A percentile compares a stretch with the other conserved stretches of the same genome.
These are phyloP conservation scores for Platyrinchus mystaceus DNA, from an alignment of 2,797 vertebrate species.

Conservation along the genomic window DNA sequence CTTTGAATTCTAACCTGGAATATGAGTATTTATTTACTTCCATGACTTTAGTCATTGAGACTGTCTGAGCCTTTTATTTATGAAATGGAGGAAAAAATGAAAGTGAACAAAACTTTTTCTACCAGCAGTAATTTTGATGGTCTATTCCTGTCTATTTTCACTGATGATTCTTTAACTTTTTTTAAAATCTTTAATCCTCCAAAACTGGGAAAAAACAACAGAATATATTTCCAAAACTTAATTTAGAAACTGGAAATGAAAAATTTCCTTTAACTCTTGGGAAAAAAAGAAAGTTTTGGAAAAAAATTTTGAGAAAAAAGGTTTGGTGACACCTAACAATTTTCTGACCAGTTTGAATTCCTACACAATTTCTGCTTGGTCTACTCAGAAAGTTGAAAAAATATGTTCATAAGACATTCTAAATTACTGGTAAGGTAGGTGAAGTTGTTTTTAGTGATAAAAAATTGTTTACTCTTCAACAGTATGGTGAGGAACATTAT, in stretches of 20 bases:
- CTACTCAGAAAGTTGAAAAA: neutral
- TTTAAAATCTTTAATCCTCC: neutral
- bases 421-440: neutral
- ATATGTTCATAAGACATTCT: neutral
- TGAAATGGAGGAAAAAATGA: neutral
- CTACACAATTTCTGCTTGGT: neutral
- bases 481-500: neutral
- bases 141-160: neutral
- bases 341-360: neutral
- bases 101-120: neutral
- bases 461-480: neutral
- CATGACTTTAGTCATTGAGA: neutral
- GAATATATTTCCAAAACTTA: neutral
- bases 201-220: neutral
- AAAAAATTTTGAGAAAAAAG: fast-evolving
- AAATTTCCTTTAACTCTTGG: neutral
- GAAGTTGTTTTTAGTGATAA: neutral
- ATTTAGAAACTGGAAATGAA: neutral
- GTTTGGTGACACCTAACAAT: neutral
- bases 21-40: neutral
- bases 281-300: neutral
- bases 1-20: neutral
- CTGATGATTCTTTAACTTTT: neutral
- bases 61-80: neutral
- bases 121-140: neutral